A percentile compares a stretch with the other conserved stretches of the same genome.
Evolutionary conservation across 2,113 vertebrate species (phyloP).

Genomic region (Lophotis ruficrista): DNA sequence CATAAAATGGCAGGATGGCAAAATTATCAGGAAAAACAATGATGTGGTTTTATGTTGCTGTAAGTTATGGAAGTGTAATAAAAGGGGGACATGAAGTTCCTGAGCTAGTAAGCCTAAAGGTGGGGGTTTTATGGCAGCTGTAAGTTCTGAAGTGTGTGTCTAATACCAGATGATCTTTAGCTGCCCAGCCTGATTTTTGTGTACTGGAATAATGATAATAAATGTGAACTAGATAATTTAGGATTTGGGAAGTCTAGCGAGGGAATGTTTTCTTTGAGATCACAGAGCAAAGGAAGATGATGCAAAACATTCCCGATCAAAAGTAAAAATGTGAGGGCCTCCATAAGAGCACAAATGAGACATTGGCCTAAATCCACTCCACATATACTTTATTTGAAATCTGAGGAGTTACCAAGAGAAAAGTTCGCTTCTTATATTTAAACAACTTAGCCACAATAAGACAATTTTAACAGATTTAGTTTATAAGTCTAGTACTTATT

Average conservation of each 20-base stretch:
- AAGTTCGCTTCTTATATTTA: not conserved
- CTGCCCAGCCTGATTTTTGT: not conserved
- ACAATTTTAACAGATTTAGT: not conserved
- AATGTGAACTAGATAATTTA: not conserved
- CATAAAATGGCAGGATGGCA: slow-evolving; percentile 39
- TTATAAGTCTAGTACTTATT: not conserved
- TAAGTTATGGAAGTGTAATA: slow-evolving; percentile 21
- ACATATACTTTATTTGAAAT: not conserved
- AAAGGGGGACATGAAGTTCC: slow-evolving; percentile 27
- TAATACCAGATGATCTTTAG: not conserved
- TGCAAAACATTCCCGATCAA: not conserved
- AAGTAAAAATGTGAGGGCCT: not conserved
- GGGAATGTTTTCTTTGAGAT: not conserved
- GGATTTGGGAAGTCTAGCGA: not conserved
- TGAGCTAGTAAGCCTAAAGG: not conserved
- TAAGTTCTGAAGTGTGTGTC: slow-evolving; percentile 6
- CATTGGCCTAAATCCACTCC: not conserved
- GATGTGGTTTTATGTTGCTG: slow-evolving; percentile 29
- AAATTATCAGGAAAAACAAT: slow-evolving; percentile 40
- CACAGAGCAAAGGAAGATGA: not conserved
- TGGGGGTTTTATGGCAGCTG: slow-evolving; percentile 25
- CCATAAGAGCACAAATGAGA: not conserved
- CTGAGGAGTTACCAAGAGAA: not conserved
- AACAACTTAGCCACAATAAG: not conserved
- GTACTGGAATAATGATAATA: not conserved